These are phyloP conservation scores for Bicyclus anynana DNA, from an alignment of 1,140 invertebrate species.

Conservation along the genomic window DNA sequence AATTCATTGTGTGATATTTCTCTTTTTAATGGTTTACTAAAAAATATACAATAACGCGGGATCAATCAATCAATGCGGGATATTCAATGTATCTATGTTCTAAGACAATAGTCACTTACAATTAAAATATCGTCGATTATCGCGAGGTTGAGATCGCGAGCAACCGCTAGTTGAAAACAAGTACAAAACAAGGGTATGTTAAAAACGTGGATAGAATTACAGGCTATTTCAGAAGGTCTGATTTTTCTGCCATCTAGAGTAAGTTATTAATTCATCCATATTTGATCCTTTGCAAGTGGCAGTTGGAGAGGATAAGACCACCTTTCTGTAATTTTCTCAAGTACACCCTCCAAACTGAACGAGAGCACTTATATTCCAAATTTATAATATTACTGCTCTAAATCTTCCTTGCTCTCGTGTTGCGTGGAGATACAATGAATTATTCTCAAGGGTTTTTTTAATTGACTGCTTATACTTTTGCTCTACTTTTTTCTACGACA, in stretches of 20 bases:
- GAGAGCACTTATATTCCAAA: constrained; percentile 67
- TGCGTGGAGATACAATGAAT: constrained; percentile 41
- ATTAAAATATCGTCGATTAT: no score
- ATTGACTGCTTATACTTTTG: background rate
- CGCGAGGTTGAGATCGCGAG: no score
- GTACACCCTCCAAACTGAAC: constrained; percentile 59
- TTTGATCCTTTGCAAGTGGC: constrained; percentile 55
- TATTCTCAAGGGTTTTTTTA: background rate
- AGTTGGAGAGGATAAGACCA: constrained; percentile 59
- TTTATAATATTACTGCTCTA: constrained; percentile 72
- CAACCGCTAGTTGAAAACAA: no score
- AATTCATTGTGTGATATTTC: no score
- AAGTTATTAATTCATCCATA: constrained; percentile 21
- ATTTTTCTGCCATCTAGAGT: background rate
- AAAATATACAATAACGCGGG: no score
- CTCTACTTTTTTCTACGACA: no score
- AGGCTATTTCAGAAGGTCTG: background rate
- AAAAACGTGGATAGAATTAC: no score
- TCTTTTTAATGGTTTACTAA: no score
- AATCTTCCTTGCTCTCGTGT: constrained; percentile 42
- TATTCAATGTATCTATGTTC: no score
- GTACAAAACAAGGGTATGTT: no score
- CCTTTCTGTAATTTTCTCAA: constrained; percentile 70
- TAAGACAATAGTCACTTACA: no score
- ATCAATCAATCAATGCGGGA: no score